A percentile compares a stretch with the other conserved stretches of the same genome.
Evolutionary conservation across 2,888 invertebrate species (phyloP).

Genomic region (Gonocerus acuteangulatus): DNA sequence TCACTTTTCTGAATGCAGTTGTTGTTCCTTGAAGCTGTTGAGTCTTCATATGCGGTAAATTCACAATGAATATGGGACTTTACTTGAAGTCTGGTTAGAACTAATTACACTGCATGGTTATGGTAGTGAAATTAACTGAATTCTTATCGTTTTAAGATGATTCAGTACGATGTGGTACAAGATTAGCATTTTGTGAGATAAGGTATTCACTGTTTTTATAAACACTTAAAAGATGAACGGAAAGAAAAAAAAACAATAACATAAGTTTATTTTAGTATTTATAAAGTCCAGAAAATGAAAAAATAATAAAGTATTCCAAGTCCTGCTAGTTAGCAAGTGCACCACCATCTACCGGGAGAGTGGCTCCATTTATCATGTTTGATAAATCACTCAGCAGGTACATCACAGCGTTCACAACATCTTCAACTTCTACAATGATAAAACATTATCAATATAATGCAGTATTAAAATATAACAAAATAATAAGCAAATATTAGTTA

Average conservation of each 20-base stretch:
- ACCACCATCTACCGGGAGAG: constrained; percentile 79
- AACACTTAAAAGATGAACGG: no score
- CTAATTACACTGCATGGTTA: no score
- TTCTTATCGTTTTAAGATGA: no score
- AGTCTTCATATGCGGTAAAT: no score
- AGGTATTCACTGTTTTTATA: background rate
- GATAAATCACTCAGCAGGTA: constrained; percentile 74
- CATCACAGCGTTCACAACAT: constrained; percentile 70
- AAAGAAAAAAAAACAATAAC: background rate
- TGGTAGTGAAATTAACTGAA: no score
- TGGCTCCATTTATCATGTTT: constrained; percentile 70
- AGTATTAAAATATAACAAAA: background rate
- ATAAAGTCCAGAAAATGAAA: background rate
- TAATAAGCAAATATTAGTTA: background rate
- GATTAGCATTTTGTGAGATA: no score
- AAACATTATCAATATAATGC: background rate
- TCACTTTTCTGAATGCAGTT: no score
- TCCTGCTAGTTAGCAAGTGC: constrained; percentile 40
- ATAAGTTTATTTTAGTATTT: background rate
- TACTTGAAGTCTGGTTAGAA: no score
- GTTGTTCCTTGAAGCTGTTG: no score
- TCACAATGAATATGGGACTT: no score
- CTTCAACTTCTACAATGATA: constrained; percentile 63
- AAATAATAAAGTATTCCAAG: background rate
- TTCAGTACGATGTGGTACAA: no score